Evolutionary conservation across 1,140 invertebrate species (phyloP), one percentile per base, ranked within the genome.

Genomic region (Andricus grossulariae): DNA sequence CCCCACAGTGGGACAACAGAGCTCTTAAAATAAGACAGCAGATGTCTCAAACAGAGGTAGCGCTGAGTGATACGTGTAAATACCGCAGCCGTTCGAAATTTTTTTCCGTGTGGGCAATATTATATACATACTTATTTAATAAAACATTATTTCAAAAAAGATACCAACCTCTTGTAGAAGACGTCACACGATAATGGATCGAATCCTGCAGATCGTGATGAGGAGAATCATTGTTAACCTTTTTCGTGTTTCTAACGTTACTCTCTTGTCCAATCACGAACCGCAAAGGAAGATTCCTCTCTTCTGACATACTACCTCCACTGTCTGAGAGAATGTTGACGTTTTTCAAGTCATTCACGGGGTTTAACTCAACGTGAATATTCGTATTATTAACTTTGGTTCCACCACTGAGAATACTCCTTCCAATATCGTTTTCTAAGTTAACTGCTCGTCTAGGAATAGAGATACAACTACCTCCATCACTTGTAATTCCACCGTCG

Each of bases 321-420:
- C 94, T 93, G 39, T 94, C 93, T 13, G 94, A 94, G 11, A 95
- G 85, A 66, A 94, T 93, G 83, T 94, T 95, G 2, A 93, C 92
- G 81, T 95, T 95, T 6, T 93, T 93, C 0, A 91, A 87, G 13
- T 92, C 93, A 71, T 91, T 93, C 50, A 92, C 91, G 1, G 89
- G 88, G 70, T 92, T 91, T 79, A 93, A 87, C 82, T 95, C 94
- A 0, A 95, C 93, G 81, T 95, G 95, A 75, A 96, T 93, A 89
- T 96, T 96, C 1, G 94, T 96, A 81, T 96, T 96, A 81, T 96
- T 96, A 0, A 96, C 94, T 89, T 96, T 96, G 6, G 94, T 93
- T 60, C 93, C 93, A 4, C 93, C 93, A 39, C 93, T 94, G 21
- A 94, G 93, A n/a, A 95, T 94, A 84, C 91, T 93, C 11, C 93